Conservation (phyloP, 1,140 invertebrate genomes). For the Lordiphosa collinella region DNA sequence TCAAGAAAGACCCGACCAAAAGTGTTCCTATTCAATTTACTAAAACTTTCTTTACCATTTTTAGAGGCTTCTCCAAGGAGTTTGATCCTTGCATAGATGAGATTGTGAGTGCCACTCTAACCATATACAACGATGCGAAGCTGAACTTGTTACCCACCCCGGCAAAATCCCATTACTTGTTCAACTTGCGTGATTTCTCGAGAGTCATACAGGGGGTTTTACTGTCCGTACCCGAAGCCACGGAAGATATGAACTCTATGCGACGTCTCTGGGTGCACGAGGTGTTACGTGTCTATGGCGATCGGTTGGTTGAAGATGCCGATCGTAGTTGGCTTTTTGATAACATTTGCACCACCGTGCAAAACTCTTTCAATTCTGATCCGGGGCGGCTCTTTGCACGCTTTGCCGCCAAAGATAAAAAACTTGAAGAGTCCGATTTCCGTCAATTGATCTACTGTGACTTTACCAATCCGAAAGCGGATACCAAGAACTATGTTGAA, state of each 20-base stretch:
- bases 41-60: constrained; percentile 11
- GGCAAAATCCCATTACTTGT: constrained; percentile 95
- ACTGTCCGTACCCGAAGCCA: constrained; percentile 94
- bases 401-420: constrained; percentile 77
- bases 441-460: constrained; percentile 96
- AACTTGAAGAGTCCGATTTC: constrained; percentile 82
- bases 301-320: constrained; percentile 90
- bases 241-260: constrained; percentile 91
- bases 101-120: constrained; percentile 91
- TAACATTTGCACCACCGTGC: constrained; percentile 83
- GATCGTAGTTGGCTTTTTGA: constrained; percentile 92
- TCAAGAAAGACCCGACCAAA: too few relatives aligned
- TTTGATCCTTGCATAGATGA: constrained; percentile 96
- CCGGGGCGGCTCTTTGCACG: constrained; percentile 59
- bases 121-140: constrained; percentile 92
- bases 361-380: constrained; percentile 79
- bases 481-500: constrained; percentile 93
- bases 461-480: constrained; percentile 96
- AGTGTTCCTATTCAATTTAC: neutral
- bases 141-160: constrained; percentile 92
- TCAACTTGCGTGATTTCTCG: constrained; percentile 96
- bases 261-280: constrained; percentile 97
- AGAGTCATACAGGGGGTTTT: constrained; percentile 95
- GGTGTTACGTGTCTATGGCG: constrained; percentile 95
- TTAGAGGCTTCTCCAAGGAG: constrained; percentile 95